A percentile compares a stretch with the other conserved stretches of the same genome.
phyloP scores from a whole-genome alignment of 2,888 invertebrate species.

The Platypus cylindrus region DNA sequence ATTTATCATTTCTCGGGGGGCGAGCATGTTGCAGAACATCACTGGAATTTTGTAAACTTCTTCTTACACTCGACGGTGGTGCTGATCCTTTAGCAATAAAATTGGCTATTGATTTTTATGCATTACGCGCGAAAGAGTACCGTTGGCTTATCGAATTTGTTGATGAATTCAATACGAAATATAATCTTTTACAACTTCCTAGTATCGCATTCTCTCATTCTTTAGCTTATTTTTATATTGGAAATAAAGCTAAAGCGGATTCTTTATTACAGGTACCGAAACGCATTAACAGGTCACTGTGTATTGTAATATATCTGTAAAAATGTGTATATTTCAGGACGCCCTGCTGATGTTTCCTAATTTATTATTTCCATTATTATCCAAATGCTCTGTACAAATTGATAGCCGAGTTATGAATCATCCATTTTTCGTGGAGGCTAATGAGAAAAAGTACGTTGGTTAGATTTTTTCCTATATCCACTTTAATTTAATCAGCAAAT shows the following conservation, averaged over 20 bases:
- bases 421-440: constrained; percentile 34
- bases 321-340: constrained; percentile 45
- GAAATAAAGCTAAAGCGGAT: constrained; percentile 39
- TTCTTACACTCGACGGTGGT: constrained; percentile 64
- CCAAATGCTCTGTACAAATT: constrained; percentile 62
- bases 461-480: background rate
- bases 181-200: constrained; percentile 69
- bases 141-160: constrained; percentile 45
- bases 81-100: constrained; percentile 66
- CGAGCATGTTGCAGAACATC: constrained; percentile 76
- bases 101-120: constrained; percentile 71
- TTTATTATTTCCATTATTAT: constrained; percentile 55
- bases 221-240: constrained; percentile 53
- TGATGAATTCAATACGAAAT: constrained; percentile 44
- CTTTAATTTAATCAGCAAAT: background rate
- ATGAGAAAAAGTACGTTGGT: constrained; percentile 32
- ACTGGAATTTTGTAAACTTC: constrained; percentile 73
- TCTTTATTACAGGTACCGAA: constrained; percentile 18
- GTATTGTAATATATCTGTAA: too few species aligned
- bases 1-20: constrained; percentile 63
- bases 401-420: constrained; percentile 49
- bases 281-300: too few species aligned
- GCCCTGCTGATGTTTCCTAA: constrained; percentile 75
- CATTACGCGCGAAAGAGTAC: constrained; percentile 60
- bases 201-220: constrained; percentile 77